phyloP scores from a whole-genome alignment of 2,888 invertebrate genomes.

The Silvanus unidentatus region DNA sequence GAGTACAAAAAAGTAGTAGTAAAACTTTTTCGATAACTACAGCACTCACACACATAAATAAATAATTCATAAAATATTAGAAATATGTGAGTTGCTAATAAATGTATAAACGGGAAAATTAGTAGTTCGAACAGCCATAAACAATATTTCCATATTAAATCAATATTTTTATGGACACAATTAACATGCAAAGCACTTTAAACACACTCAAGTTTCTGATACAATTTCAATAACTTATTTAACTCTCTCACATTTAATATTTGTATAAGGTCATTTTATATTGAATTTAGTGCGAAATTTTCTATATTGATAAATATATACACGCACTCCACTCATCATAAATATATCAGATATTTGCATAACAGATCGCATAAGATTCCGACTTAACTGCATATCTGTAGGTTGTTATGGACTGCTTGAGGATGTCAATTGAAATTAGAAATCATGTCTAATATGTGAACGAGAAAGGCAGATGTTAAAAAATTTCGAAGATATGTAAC shows the following conservation, averaged over 20 bases:
- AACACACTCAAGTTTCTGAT: not conserved
- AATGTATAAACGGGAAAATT: no score
- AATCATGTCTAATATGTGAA: constrained; percentile 25
- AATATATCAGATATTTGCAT: constrained; percentile 18
- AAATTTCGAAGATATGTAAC: no score
- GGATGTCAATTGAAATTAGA: constrained; percentile 30
- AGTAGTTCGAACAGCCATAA: constrained; percentile 14
- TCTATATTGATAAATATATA: constrained; percentile 24
- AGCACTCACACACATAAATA: no score
- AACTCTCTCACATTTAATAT: constrained; percentile 16
- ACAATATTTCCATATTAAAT: constrained; percentile 23
- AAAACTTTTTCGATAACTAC: no score
- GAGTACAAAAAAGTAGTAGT: no score
- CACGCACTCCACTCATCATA: constrained; percentile 4
- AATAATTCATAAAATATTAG: no score
- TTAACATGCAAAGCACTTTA: constrained; percentile 19
- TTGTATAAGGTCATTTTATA: constrained; percentile 23
- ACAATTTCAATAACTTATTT: constrained; percentile 7
- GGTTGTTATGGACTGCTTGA: no score
- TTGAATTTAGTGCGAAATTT: constrained; percentile 29
- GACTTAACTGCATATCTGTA: constrained; percentile 22
- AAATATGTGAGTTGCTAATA: no score
- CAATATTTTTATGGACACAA: constrained; percentile 14
- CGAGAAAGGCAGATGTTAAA: constrained; percentile 23
- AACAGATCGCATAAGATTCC: constrained; percentile 21